phyloP scores from a whole-genome alignment of 2,888 invertebrate species.

The Lathronympha strigana region DNA sequence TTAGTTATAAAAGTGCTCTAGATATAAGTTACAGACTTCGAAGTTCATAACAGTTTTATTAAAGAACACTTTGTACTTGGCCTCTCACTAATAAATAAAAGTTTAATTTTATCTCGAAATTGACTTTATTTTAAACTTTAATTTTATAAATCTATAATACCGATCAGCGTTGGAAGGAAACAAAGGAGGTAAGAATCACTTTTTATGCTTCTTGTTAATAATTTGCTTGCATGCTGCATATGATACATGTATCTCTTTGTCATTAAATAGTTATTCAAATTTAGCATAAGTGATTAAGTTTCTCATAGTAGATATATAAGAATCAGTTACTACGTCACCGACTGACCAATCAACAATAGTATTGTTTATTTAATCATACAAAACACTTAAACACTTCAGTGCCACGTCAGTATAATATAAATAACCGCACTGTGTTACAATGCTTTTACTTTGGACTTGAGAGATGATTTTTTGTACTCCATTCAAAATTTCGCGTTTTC shows the following conservation, averaged over 20 bases:
- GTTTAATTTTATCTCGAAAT: slow-evolving; percentile 43
- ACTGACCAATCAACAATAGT: background rate
- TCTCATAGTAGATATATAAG: background rate
- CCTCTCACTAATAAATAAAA: slow-evolving; percentile 73
- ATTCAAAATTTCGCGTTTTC: no score
- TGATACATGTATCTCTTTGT: slow-evolving; percentile 25
- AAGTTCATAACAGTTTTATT: slow-evolving; percentile 51
- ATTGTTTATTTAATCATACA: slow-evolving; percentile 10
- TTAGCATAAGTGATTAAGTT: background rate
- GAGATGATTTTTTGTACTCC: no score
- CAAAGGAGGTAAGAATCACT: slow-evolving; percentile 28
- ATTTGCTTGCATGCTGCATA: slow-evolving; percentile 47
- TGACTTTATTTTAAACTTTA: slow-evolving; percentile 51
- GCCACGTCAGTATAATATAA: slow-evolving; percentile 7
- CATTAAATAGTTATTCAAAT: background rate
- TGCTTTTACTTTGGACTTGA: no score
- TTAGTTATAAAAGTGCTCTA: slow-evolving; percentile 18
- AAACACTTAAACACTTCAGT: background rate
- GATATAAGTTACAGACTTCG: slow-evolving; percentile 57
- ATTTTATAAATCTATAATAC: slow-evolving; percentile 29
- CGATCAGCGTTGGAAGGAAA: slow-evolving; percentile 33
- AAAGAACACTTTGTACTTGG: slow-evolving; percentile 62
- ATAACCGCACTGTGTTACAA: background rate
- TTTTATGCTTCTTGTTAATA: slow-evolving; percentile 44
- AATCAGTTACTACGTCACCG: slow-evolving; percentile 5